These are phyloP conservation scores for Dolichotis patagonum DNA, from an alignment of 2,113 vertebrate genomes.

Conservation along the genomic window DNA sequence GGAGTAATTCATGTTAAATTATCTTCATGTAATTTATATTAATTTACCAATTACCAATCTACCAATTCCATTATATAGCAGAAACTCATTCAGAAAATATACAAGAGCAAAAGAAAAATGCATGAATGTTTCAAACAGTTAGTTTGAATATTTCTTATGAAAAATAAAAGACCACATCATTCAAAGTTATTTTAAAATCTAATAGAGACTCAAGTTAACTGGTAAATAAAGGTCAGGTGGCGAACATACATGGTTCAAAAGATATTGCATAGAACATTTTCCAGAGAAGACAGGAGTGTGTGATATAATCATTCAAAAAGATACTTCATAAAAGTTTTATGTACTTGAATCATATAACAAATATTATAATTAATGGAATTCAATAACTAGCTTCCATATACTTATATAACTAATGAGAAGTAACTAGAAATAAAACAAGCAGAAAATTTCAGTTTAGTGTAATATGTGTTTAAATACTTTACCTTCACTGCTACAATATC, in stretches of 20 bases:
- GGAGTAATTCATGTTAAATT: slow-evolving; percentile 42
- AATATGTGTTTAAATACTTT: background rate
- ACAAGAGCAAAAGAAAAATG: slow-evolving; percentile 4
- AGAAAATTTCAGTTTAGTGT: background rate
- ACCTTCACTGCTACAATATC: background rate
- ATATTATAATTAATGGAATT: background rate
- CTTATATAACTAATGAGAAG: background rate
- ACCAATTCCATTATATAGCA: background rate
- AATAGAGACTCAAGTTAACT: background rate
- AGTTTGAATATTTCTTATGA: background rate
- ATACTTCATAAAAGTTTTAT: background rate
- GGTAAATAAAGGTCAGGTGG: background rate
- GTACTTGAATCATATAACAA: background rate
- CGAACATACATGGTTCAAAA: background rate
- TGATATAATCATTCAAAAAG: background rate
- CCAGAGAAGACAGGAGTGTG: background rate
- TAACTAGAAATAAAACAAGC: background rate
- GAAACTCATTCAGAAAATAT: slow-evolving; percentile 28
- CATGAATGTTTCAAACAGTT: background rate
- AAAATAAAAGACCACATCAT: background rate
- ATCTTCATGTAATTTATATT: slow-evolving; percentile 19
- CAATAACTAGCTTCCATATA: background rate
- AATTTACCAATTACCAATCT: background rate
- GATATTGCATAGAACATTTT: background rate
- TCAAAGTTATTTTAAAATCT: slow-evolving; percentile 35